phyloP scores from a whole-genome alignment of 2,888 invertebrate species.

The Ochropacha duplaris region DNA sequence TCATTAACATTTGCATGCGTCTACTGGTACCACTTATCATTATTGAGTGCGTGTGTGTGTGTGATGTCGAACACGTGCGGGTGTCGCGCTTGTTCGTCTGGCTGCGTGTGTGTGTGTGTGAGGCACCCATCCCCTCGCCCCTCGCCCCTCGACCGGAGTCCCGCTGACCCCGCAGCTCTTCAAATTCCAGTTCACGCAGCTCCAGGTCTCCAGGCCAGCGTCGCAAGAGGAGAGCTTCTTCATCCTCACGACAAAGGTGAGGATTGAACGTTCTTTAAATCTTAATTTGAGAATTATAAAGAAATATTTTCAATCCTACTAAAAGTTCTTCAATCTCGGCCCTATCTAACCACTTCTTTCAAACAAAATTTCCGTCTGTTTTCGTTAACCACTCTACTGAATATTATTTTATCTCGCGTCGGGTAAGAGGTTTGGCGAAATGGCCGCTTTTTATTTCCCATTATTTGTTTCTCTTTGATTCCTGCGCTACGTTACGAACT shows the following conservation, averaged over 20 bases:
- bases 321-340: not conserved
- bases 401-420: not conserved
- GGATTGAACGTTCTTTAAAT: slow-evolving; percentile 19
- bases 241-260: slow-evolving; percentile 76
- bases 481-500: not conserved
- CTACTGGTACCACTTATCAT: slow-evolving; percentile 37
- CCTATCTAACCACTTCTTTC: not conserved
- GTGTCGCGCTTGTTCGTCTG: slow-evolving; percentile 23
- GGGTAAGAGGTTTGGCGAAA: not conserved
- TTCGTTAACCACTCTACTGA: not conserved
- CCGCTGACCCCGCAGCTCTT: slow-evolving; percentile 79
- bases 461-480: no score
- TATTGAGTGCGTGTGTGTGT: slow-evolving; percentile 33
- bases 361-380: not conserved
- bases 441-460: no score
- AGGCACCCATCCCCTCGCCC: slow-evolving; percentile 38
- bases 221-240: slow-evolving; percentile 72
- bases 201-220: slow-evolving; percentile 68
- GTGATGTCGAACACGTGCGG: slow-evolving; percentile 19
- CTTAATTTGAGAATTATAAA: slow-evolving; percentile 8
- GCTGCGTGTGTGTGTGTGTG: slow-evolving; percentile 24
- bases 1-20: slow-evolving; percentile 62
- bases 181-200: slow-evolving; percentile 82
- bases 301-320: slow-evolving; percentile 4
- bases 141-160: slow-evolving; percentile 45